Evolutionary conservation across 2,113 vertebrate genomes (phyloP).

Genomic region (Caloenas nicobarica): DNA sequence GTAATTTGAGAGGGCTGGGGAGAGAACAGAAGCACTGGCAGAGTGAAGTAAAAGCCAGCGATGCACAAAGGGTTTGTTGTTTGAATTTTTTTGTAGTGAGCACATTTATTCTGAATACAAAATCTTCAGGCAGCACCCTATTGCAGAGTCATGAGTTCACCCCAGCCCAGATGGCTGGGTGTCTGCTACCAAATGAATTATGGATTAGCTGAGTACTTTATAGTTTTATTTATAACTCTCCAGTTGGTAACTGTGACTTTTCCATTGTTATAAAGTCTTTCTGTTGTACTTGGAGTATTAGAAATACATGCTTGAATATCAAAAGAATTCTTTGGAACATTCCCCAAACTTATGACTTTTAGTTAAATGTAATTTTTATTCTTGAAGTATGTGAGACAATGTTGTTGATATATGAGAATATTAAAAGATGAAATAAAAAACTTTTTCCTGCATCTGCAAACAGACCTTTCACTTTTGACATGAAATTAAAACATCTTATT

Average conservation of each 20-base stretch:
- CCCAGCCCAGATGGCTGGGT: constrained; percentile 44
- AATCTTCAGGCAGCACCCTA: not conserved
- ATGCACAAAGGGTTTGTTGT: not conserved
- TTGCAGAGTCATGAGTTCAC: constrained; percentile 10
- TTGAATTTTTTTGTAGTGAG: not conserved
- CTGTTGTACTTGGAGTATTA: constrained; percentile 22
- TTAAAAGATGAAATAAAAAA: not conserved
- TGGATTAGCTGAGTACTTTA: constrained; percentile 65
- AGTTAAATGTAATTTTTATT: not conserved
- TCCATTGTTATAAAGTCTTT: constrained; percentile 33
- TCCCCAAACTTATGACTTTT: not conserved
- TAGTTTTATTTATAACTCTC: constrained; percentile 51
- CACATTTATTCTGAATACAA: not conserved
- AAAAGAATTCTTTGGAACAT: not conserved
- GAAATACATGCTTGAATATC: not conserved
- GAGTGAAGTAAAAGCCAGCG: not conserved
- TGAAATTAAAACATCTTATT: not conserved
- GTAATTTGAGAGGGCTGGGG: not conserved
- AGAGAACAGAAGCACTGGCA: not conserved
- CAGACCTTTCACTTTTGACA: not conserved
- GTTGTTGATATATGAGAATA: not conserved
- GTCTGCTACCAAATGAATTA: constrained; percentile 63
- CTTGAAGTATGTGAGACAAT: not conserved
- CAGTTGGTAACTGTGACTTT: constrained; percentile 23
- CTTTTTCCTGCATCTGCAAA: not conserved